These are phyloP conservation scores for Anadara kagoshimensis DNA, from an alignment of 1,140 invertebrate species.

Conservation along the genomic window DNA sequence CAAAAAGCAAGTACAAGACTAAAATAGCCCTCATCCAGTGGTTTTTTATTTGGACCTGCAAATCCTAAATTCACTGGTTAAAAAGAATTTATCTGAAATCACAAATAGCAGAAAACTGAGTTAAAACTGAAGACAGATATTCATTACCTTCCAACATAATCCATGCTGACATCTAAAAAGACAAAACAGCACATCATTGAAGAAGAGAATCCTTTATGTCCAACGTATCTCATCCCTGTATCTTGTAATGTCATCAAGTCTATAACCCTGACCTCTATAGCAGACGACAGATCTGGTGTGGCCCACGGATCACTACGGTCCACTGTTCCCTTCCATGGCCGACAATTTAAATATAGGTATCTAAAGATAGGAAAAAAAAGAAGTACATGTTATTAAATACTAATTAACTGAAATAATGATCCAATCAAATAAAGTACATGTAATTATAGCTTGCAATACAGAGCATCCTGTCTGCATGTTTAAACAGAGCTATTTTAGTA, in stretches of 20 bases:
- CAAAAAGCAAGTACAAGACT: too few relatives aligned
- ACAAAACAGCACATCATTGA: conserved; percentile 54
- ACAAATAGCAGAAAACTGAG: background rate
- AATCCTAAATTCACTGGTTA: too few relatives aligned
- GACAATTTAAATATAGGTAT: conserved; percentile 49
- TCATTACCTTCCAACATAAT: conserved; percentile 49
- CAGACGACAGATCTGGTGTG: conserved; percentile 45
- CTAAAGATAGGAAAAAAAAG: conserved; percentile 18
- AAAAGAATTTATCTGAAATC: background rate
- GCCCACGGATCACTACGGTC: conserved; percentile 49
- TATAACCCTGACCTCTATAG: conserved; percentile 49
- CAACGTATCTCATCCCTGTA: conserved; percentile 37
- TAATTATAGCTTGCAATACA: too few relatives aligned
- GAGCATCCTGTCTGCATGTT: too few relatives aligned
- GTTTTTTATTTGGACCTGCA: too few relatives aligned
- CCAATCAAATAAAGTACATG: too few relatives aligned
- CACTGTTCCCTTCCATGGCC: conserved; percentile 51
- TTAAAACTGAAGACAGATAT: background rate
- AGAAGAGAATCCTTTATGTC: conserved; percentile 47
- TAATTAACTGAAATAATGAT: too few relatives aligned
- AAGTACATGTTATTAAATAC: too few relatives aligned
- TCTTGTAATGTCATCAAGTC: conserved; percentile 44
- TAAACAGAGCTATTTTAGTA: too few relatives aligned
- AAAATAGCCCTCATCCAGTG: too few relatives aligned
- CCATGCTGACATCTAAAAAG: conserved; percentile 45